Conservation (phyloP, 2,797 vertebrate genomes). For the Enteromius afrohamiltoni region DNA sequence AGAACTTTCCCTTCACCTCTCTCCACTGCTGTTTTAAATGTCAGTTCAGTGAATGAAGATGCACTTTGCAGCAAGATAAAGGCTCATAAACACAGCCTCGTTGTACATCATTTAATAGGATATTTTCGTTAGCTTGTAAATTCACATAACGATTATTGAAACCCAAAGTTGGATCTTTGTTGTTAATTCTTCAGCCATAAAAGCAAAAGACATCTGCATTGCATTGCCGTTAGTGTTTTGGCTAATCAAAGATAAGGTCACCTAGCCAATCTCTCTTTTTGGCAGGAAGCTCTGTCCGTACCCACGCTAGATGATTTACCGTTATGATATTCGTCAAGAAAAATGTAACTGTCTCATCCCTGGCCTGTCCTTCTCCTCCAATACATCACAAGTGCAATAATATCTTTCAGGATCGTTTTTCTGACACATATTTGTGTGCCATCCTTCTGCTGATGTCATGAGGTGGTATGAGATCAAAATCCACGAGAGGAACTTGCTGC, state of each 20-base stretch:
- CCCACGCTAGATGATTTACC: conserved; percentile 29
- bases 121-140: conserved; percentile 45
- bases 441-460: conserved; percentile 43
- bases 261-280: conserved; percentile 20
- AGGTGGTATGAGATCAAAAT: conserved; percentile 35
- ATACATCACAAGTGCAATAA: conserved; percentile 37
- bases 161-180: conserved; percentile 35
- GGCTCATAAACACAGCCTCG: conserved; percentile 48
- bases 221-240: conserved; percentile 11
- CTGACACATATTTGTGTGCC: conserved; percentile 34
- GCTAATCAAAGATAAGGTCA: conserved; percentile 17
- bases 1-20: conserved; percentile 43
- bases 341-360: conserved; percentile 38
- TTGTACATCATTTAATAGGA: conserved; percentile 49
- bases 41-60: conserved; percentile 41
- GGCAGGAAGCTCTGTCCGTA: background rate
- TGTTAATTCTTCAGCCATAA: conserved; percentile 44
- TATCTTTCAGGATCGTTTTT: conserved; percentile 28
- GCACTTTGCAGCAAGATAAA: conserved; percentile 22
- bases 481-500: conserved; percentile 14
- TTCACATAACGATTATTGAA: conserved; percentile 40
- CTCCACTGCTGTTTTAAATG: conserved; percentile 44
- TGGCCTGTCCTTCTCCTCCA: conserved; percentile 22
- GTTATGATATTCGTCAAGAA: conserved; percentile 6
- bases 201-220: conserved; percentile 9